A percentile compares a stretch with the other conserved stretches of the same genome.
phyloP scores from a whole-genome alignment of 1,140 invertebrate genomes.

The Sitodiplosis mosellana region DNA sequence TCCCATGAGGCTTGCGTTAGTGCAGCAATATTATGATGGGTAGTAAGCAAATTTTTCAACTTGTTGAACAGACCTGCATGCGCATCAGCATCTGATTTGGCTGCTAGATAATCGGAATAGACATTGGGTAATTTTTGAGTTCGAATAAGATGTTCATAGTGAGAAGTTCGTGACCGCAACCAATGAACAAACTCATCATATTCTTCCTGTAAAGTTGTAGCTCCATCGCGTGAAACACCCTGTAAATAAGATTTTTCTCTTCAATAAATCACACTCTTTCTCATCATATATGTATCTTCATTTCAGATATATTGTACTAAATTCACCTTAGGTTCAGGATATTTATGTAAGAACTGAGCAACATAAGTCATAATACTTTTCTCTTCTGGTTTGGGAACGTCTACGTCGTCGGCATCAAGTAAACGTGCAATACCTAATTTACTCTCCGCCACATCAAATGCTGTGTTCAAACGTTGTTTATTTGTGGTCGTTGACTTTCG shows the following conservation, averaged over 20 bases:
- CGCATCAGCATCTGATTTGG: constrained; percentile 49
- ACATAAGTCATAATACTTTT: constrained; percentile 99
- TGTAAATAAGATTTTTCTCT: too few relatives aligned
- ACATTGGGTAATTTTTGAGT: constrained; percentile 41
- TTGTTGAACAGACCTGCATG: constrained; percentile 48
- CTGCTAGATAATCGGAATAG: constrained; percentile 47
- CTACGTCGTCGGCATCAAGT: constrained; percentile 91
- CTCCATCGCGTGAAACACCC: constrained; percentile 42
- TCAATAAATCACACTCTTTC: too few relatives aligned
- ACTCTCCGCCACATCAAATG: constrained; percentile 81
- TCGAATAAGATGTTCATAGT: constrained; percentile 32
- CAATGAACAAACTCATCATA: constrained; percentile 62
- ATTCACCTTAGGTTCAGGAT: constrained; percentile 57
- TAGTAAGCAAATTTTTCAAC: constrained; percentile 53
- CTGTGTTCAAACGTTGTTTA: constrained; percentile 68
- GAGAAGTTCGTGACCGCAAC: constrained; percentile 57
- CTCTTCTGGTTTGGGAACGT: constrained; percentile 92
- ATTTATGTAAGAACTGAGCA: constrained; percentile 93
- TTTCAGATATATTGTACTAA: neutral
- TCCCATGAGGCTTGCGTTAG: constrained; percentile 65
- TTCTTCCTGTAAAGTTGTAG: constrained; percentile 58
- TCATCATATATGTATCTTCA: too few relatives aligned
- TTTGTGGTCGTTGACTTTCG: constrained; percentile 46
- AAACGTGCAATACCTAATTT: constrained; percentile 85
- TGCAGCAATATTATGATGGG: constrained; percentile 49